These are phyloP conservation scores for Mesorhabditis sp. DNA, from an alignment of 2,888 invertebrate genomes.

Conservation along the genomic window DNA sequence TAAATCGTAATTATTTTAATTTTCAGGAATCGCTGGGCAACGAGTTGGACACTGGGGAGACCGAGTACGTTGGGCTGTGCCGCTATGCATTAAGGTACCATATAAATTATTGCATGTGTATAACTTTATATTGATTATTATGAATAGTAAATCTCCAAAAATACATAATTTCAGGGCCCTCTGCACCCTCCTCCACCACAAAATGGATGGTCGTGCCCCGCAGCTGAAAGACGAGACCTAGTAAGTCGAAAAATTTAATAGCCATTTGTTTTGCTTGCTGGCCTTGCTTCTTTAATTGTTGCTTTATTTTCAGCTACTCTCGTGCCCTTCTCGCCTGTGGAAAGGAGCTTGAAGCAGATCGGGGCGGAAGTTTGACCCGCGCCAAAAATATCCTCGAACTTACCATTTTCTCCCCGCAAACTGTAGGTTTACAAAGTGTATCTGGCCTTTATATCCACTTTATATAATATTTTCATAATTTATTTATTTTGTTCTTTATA, in stretches of 20 bases:
- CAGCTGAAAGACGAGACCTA: constrained; percentile 18
- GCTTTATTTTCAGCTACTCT: constrained; percentile 30
- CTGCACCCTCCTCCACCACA: constrained; percentile 44
- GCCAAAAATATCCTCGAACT: constrained; percentile 71
- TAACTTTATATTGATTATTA: no score
- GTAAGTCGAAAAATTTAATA: constrained; percentile 15
- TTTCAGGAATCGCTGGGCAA: constrained; percentile 46
- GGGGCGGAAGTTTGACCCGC: constrained; percentile 68
- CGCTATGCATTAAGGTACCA: constrained; percentile 31
- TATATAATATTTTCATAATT: no score
- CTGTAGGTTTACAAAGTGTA: not conserved
- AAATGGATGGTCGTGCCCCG: constrained; percentile 38
- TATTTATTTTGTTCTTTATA: constrained; percentile 65
- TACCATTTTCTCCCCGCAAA: constrained; percentile 74
- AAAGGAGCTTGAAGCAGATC: constrained; percentile 54
- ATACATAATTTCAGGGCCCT: constrained; percentile 29
- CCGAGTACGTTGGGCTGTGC: constrained; percentile 44
- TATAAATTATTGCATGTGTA: not conserved
- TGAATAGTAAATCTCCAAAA: not conserved
- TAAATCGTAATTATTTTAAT: constrained; percentile 6
- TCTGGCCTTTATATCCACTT: no score
- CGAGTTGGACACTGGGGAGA: constrained; percentile 35
- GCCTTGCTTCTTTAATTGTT: constrained; percentile 7
- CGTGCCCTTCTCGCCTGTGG: constrained; percentile 24
- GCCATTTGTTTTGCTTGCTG: constrained; percentile 9